Evolutionary conservation across 2,797 vertebrate genomes (phyloP).

Genomic region (Telmatherina bonti): DNA sequence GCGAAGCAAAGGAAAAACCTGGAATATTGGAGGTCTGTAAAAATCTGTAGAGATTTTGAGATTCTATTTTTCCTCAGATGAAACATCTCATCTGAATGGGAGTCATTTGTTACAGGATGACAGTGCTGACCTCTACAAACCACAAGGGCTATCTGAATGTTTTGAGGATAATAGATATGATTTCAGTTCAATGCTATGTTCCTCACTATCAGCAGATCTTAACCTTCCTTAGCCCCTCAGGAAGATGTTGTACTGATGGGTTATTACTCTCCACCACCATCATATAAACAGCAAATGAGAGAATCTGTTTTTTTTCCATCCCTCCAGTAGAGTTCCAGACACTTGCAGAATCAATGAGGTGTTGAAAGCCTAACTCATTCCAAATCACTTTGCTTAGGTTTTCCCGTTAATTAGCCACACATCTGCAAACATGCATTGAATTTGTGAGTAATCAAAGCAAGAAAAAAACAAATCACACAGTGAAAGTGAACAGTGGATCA

Average conservation of each 20-base stretch:
- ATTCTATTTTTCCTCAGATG: neutral
- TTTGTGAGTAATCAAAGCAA: slow-evolving; percentile 1
- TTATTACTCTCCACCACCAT: neutral
- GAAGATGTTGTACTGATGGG: neutral
- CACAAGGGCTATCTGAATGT: neutral
- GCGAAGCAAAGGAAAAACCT: neutral
- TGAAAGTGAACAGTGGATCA: slow-evolving; percentile 20
- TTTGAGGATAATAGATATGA: neutral
- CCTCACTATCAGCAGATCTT: neutral
- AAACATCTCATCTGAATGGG: neutral
- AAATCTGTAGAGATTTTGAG: no score
- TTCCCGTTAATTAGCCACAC: neutral
- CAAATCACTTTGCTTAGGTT: neutral
- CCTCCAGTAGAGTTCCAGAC: neutral
- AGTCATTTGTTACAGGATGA: neutral
- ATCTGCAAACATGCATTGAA: slow-evolving; percentile 1
- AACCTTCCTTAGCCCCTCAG: neutral
- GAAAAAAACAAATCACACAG: slow-evolving; percentile 1
- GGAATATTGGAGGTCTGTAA: no score
- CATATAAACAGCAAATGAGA: neutral
- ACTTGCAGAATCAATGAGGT: neutral
- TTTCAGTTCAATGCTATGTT: neutral
- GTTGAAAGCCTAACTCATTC: neutral
- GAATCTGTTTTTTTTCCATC: neutral
- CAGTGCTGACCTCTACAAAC: neutral